phyloP scores from a whole-genome alignment of 2,888 invertebrate genomes.

The Yponomeuta evonymella region DNA sequence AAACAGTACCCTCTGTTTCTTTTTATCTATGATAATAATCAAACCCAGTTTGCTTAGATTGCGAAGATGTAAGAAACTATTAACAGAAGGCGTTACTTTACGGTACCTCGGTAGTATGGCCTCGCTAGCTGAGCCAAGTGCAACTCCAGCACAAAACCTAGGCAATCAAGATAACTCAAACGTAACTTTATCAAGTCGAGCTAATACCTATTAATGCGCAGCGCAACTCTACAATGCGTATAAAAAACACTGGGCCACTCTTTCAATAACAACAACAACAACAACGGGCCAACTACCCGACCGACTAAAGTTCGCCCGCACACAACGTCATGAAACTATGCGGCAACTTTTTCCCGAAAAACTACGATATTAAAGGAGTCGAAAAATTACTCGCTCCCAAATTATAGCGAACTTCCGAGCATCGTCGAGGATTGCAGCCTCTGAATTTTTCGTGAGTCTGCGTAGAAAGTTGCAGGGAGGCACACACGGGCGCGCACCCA shows the following conservation, averaged over 20 bases:
- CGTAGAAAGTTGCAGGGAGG: conserved; percentile 64
- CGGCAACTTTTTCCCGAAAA: background rate
- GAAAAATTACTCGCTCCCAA: conserved; percentile 9
- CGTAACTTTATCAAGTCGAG: too few species aligned
- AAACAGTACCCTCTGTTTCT: too few species aligned
- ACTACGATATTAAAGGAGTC: conserved; percentile 13
- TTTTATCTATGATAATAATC: too few species aligned
- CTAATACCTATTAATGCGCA: too few species aligned
- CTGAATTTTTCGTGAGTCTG: conserved; percentile 50
- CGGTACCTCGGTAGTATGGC: too few species aligned
- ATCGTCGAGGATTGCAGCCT: conserved; percentile 27
- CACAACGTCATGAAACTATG: conserved; percentile 1
- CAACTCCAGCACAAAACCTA: too few species aligned
- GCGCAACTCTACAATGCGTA: background rate
- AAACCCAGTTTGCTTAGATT: too few species aligned
- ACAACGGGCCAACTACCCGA: conserved; percentile 4
- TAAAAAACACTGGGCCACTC: background rate
- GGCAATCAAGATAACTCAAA: too few species aligned
- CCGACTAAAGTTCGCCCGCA: conserved; percentile 4
- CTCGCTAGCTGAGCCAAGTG: too few species aligned
- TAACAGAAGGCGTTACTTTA: too few species aligned
- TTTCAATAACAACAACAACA: conserved; percentile 5
- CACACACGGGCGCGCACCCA: conserved; percentile 51
- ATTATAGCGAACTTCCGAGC: conserved; percentile 16
- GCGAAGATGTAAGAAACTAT: too few species aligned